Base-by-base conservation (phyloP, 1,140 invertebrate species). In the Trichomalopsis sarcophagae region DNA sequence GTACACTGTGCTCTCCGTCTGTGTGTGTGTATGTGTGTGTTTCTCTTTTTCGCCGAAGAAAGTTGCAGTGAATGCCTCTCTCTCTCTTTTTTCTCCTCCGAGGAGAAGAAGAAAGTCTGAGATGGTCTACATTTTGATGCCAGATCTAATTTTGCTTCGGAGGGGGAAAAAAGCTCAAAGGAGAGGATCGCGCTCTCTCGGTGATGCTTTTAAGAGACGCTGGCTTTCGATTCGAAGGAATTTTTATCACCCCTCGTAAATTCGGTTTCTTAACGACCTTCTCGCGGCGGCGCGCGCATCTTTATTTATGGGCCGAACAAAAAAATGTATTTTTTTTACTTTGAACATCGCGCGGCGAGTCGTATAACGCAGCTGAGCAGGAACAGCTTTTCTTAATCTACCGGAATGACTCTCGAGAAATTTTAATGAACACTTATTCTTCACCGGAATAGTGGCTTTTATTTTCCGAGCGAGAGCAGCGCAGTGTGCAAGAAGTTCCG, bases 391-490 rank as follows among this genome's bases (percentile, higher is more conserved):
- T 74, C 73, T 74, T 74, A 74, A 74, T 74, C 36, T 21, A 74
- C 33, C 36, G 6, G 33, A 36, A 36, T 74, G 33, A 40, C 73
- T 36, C 71, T 33, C 27, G 71, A 33, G 73, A 17, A 74, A 40
- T 74, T 74, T 74, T 40, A 74, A 74, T 36, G 73, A 36, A 74
- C 14, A 36, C 73, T 74, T 36, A 74, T 74, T 40, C 33, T 74
- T 9, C 17, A 2, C 6, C 6, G 11, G 73, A 9, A 40, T 36
- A 21, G 33, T 17, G 2, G 33, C 17, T 74, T 74, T 40, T 74
- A 74, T 36, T 74, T 74, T 36, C 13, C 17, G 55, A 62, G 55
- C 3, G 55, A 21, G 55, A 50, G 47, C 27, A 27, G 27, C 27
- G 13, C 13, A 17, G 13, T 14, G 47, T 14, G 47, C 27, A 27